A percentile compares a stretch with the other conserved stretches of the same genome.
These are phyloP conservation scores for Labeo calbasu DNA, from an alignment of 2,797 vertebrate species.

Conservation along the genomic window DNA sequence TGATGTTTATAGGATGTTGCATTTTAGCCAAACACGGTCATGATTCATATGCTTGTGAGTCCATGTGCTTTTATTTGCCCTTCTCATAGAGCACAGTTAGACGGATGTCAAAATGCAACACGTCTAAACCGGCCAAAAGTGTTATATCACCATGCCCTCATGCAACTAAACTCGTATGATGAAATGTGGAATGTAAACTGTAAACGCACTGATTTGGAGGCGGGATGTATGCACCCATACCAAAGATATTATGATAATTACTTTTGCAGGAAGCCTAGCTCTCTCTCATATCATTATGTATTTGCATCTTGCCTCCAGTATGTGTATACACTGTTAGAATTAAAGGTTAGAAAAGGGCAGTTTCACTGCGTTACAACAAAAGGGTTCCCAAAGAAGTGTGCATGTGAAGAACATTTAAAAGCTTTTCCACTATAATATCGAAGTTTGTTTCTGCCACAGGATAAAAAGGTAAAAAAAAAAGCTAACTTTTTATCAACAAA, in stretches of 20 bases:
- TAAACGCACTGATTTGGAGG: not conserved
- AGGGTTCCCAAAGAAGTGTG: no score
- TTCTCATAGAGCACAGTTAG: conserved; percentile 11
- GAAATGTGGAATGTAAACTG: not conserved
- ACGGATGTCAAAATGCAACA: conserved; percentile 12
- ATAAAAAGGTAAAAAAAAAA: no score
- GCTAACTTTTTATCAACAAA: no score
- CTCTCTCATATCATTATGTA: not conserved
- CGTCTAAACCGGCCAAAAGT: not conserved
- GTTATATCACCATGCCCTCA: conserved; percentile 1
- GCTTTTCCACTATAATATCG: no score
- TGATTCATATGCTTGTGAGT: conserved; percentile 6
- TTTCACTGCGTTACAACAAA: no score
- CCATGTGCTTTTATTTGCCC: conserved; percentile 19
- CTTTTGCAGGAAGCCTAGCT: not conserved
- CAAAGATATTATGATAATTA: not conserved
- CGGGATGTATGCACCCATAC: not conserved
- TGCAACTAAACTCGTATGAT: not conserved
- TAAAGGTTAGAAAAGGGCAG: no score
- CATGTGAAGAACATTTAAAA: no score
- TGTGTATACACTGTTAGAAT: not conserved
- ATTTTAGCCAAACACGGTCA: conserved; percentile 26
- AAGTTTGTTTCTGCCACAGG: no score
- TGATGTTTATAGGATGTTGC: conserved; percentile 27
- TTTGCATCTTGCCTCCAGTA: not conserved